Base-by-base conservation (phyloP, 2,113 vertebrate species). In the Bombycilla garrulus region DNA sequence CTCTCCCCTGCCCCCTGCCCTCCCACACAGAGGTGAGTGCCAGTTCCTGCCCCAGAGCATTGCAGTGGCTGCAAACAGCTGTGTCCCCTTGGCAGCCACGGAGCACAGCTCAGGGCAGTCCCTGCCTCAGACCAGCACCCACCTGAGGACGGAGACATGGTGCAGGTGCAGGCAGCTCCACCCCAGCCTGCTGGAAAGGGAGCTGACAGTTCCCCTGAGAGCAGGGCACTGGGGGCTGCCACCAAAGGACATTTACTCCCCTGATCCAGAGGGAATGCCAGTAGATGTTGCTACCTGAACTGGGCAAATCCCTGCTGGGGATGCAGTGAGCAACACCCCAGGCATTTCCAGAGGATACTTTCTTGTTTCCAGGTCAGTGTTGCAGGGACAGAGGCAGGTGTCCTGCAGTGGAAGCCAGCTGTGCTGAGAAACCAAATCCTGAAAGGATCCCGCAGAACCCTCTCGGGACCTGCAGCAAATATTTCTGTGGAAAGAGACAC, bases 21-120 rank as follows among this genome's bases (percentile, higher is more conserved):
- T 28, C 18, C n/a, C 26, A 16, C 10, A 25, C 64, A 69, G 29
- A 26, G 16, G 1, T 0, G 1, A n/a, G 33, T 4, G 12, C 15
- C 60, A 18, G 15, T 4, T 40, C 58, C 4, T 2, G 21, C 15
- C 61, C 66, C 23, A 38, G 53, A 82, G 57, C 62, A 2, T 1
- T 40, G 54, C 58, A n/a, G 7, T 2, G 2, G 3, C 69, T 90
- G 73, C 60, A 40, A 38, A 35, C 8, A 40, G 16, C 72, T 6
- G 12, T 25, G 28, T 8, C 33, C 31, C 47, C 18, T 24, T 15
- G 5, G 35, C 72, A 88, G 79, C 66, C 29, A 0, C 3, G 3
- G 11, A 29, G 61, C 12, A 2, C 3, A 29, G 66, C 5, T 6
- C 1, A 15, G 31, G 4, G 19, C 33, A 23, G n/a, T 9, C 21